phyloP scores from a whole-genome alignment of 2,888 invertebrate genomes.

The Cataglyphis rosenhaueri region DNA sequence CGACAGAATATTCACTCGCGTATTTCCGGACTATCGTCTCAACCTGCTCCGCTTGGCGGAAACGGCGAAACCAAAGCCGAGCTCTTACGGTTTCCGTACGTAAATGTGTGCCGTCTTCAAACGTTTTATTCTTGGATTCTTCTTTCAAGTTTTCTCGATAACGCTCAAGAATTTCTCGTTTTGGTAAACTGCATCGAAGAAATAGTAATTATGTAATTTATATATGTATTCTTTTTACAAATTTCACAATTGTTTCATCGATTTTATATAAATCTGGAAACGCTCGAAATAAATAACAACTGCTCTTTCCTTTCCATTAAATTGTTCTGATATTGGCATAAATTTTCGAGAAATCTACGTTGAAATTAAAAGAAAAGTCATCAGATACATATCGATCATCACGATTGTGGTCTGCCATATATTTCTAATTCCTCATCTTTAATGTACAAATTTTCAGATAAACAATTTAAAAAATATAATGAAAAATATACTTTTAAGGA shows the following conservation, averaged over 20 bases:
- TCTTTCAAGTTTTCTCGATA: constrained; percentile 9
- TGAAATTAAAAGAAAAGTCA: not conserved
- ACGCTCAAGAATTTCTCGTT: not conserved
- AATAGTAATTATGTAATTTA: not conserved
- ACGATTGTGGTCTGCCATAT: no score
- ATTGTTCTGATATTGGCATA: not conserved
- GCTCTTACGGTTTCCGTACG: constrained; percentile 19
- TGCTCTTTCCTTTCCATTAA: not conserved
- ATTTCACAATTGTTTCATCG: not conserved
- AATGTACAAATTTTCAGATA: not conserved
- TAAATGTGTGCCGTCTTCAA: constrained; percentile 25
- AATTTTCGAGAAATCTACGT: not conserved
- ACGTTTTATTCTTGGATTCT: constrained; percentile 40
- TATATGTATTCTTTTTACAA: not conserved
- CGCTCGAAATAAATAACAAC: not conserved
- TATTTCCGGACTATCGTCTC: constrained; percentile 33
- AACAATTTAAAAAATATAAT: not conserved
- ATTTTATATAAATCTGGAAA: not conserved
- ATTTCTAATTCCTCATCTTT: not conserved
- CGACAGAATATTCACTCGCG: constrained; percentile 13
- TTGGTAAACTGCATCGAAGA: constrained; percentile 17
- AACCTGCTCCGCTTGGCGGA: constrained; percentile 36
- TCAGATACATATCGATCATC: not conserved
- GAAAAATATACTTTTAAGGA: not conserved
- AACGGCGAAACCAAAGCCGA: constrained; percentile 10